Percentiles rank a stretch among this genome's conserved stretches.
These are phyloP conservation scores for Bagarius yarrelli DNA, from an alignment of 2,113 vertebrate species.

Conservation along the genomic window DNA sequence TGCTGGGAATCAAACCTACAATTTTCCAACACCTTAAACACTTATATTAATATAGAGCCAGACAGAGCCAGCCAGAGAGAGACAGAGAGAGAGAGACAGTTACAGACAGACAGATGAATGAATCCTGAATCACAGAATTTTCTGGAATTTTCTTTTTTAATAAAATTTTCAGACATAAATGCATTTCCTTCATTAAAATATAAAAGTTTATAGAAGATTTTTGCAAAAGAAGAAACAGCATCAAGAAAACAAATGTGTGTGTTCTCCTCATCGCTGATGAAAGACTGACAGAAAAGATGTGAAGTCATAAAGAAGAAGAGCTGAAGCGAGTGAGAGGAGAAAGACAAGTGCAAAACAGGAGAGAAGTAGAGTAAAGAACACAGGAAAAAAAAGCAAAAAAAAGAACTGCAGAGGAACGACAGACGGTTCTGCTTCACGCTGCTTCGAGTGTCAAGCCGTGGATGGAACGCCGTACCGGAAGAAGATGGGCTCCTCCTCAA, in stretches of 20 bases:
- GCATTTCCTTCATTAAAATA: slow-evolving; percentile 76
- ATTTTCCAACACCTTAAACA: no score
- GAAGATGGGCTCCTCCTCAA: slow-evolving; percentile 58
- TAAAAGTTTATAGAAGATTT: slow-evolving; percentile 65
- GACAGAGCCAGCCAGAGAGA: no score
- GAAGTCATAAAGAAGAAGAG: slow-evolving; percentile 69
- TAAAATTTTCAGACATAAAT: slow-evolving; percentile 69
- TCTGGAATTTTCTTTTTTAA: slow-evolving; percentile 46
- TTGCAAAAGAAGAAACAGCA: slow-evolving; percentile 69
- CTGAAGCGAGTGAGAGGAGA: slow-evolving; percentile 65
- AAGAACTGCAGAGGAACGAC: slow-evolving; percentile 80
- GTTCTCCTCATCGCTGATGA: slow-evolving; percentile 62
- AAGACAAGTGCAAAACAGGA: slow-evolving; percentile 44
- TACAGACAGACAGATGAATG: neutral
- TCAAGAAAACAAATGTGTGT: slow-evolving; percentile 69
- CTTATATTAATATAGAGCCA: no score
- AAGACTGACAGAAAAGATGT: slow-evolving; percentile 54
- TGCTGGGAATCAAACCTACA: no score
- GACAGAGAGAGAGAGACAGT: neutral
- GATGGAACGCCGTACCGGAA: slow-evolving; percentile 88
- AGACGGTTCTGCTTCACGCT: slow-evolving; percentile 82
- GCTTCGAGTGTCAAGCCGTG: slow-evolving; percentile 69
- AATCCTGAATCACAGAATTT: neutral
- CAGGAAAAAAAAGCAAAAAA: slow-evolving; percentile 77
- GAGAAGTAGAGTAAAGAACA: slow-evolving; percentile 58